phyloP scores from a whole-genome alignment of 2,113 vertebrate genomes.

The Perccottus glenii region DNA sequence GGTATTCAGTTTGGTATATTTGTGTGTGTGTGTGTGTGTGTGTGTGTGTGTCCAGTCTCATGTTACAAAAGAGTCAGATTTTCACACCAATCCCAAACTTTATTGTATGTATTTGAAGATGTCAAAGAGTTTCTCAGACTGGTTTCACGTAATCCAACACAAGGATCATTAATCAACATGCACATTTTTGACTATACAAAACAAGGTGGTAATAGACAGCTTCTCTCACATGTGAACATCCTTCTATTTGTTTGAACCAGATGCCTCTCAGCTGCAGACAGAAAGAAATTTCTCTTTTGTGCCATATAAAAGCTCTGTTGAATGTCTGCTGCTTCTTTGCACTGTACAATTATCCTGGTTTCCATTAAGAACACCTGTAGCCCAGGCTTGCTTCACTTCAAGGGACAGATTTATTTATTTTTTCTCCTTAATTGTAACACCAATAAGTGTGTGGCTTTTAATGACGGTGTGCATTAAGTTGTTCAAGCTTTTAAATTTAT shows the following conservation, averaged over 20 bases:
- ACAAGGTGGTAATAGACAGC: too few relatives aligned
- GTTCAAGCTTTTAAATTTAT: not conserved
- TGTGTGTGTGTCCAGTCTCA: too few relatives aligned
- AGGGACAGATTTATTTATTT: not conserved
- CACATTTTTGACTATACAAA: too few relatives aligned
- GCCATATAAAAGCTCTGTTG: conserved; percentile 66
- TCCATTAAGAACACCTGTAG: conserved; percentile 80
- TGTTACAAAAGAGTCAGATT: too few relatives aligned
- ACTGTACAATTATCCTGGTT: conserved; percentile 70
- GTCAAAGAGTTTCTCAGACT: too few relatives aligned
- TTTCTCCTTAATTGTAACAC: not conserved
- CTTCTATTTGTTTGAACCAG: conserved; percentile 14
- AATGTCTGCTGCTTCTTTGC: conserved; percentile 75
- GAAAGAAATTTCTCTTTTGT: conserved; percentile 83
- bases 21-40: too few relatives aligned
- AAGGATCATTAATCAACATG: too few relatives aligned
- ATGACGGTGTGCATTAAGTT: not conserved
- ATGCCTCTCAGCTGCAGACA: conserved; percentile 77
- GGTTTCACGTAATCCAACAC: too few relatives aligned
- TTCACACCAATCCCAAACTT: too few relatives aligned
- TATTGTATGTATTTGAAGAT: too few relatives aligned
- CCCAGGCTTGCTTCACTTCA: conserved; percentile 29
- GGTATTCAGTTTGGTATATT: too few relatives aligned
- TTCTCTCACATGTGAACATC: not conserved
- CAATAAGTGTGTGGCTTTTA: not conserved